Base-by-base conservation (phyloP, 1,140 invertebrate genomes). In the Drosophila nasuta region DNA sequence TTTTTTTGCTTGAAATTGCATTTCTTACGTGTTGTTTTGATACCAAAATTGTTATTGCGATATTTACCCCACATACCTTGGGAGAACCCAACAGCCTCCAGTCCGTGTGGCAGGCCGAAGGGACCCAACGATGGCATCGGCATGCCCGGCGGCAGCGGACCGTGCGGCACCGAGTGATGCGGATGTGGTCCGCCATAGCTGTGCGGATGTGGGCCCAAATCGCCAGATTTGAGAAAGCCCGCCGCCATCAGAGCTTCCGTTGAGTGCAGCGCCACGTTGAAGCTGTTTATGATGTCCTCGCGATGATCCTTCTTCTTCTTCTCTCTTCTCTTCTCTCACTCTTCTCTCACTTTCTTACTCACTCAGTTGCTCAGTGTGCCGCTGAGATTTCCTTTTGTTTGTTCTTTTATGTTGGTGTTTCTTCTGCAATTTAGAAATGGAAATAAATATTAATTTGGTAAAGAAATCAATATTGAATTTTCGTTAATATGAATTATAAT, bases 61-160 rank as follows among this genome's bases (percentile, higher is more conserved):
- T 93, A 93, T 91, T 92, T 93, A 93, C 92, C 92, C 92, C 92
- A 93, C 92, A 93, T 93, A 93, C 93, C 93, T 93, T 93, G 93
- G 81, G 93, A 92, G 75, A 93, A 93, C 67, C 93, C 91, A 74
- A 93, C 93, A 62, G 93, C 92, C 75, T 93, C 93, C 74, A 93
- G 77, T 71, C 93, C 91, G 67, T 93, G 93, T 63, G 92, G 92
- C 68, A 93, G 82, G 65, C 93, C 93, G 82, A 93, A 93, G 71
- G 93, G 93, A 63, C 92, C 92, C 67, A 92, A 72, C 48, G 91
- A 92, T 15, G 92, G 82, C 92, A 93, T 93, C 45, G 92, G 92
- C 92, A 93, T 92, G 48, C 92, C 92, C 38, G 92, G 92, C 72
- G 92, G 92, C 45, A 93, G 73, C 33, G 92, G 92, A 4, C 92